Evolutionary conservation across 1,140 invertebrate species (phyloP), one percentile per base, ranked within the genome.

Genomic region (Drosophila littoralis): DNA sequence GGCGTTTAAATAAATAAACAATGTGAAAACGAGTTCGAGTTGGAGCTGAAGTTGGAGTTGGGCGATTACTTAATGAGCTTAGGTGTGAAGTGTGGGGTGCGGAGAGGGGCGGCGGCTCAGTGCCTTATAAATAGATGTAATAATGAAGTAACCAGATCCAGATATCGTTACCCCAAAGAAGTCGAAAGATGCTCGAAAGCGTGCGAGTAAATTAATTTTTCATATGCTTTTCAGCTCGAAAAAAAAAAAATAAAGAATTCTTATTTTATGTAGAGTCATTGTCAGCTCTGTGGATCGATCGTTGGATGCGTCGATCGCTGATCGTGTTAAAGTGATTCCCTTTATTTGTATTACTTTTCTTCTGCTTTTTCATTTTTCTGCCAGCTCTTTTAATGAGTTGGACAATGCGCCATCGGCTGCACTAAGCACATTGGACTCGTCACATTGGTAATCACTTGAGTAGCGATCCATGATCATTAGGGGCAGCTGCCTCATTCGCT

Each of bases 61-160:
- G 48, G 59, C 75, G 77, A 89, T 89, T 89, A 89, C 84, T 89
- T 89, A 89, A 89, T 89, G 84, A 89, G 85, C 84, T 89, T 89
- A 83, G 74, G 60, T 59, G 63, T 13, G 60, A 45, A 48, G 60
- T 48, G 36, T 45, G 17, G 43, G 17, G 60, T 50, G 67, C 7
- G 35, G 43, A 43, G 33, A 3, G 33, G 38, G 35, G 58, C 22
- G 42, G 55, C 33, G 10, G 42, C 42, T 33, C 48, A 54, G 42
- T 69, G 54, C 69, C 74, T 76, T 84, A 89, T 84, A 89, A 89
- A 89, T 90, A 89, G 77, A 89, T 75, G 75, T 89, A 89, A 89
- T 89, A 89, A 89, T 89, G 84, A 89, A 89, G 84, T 89, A 90
- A 89, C 85, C 84, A 89, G 80, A 84, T 89, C 75, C 57, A 83